Conservation (phyloP, 1,140 invertebrate species). For the Drosophila orena region DNA sequence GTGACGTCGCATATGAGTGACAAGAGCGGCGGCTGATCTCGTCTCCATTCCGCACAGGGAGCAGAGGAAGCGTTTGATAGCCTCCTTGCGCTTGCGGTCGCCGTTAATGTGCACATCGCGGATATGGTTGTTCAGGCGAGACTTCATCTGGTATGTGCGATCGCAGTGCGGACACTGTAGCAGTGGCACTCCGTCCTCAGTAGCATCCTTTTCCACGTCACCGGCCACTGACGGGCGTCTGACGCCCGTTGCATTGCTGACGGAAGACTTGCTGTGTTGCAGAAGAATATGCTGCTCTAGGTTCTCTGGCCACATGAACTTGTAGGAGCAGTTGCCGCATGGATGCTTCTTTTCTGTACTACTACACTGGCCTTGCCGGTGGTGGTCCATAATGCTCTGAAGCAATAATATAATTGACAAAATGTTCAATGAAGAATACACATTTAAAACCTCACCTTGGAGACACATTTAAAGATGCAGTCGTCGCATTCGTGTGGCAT, state of each 20-base stretch:
- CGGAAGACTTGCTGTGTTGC: conserved; percentile 82
- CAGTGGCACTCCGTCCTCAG: conserved; percentile 47
- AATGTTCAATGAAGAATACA: neutral
- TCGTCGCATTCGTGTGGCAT: conserved; percentile 73
- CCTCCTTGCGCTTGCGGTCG: conserved; percentile 72
- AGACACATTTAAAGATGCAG: conserved; percentile 77
- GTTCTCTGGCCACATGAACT: conserved; percentile 86
- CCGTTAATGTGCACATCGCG: conserved; percentile 73
- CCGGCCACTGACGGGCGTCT: conserved; percentile 33
- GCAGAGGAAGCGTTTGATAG: conserved; percentile 84
- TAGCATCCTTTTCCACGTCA: conserved; percentile 62
- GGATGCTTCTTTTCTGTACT: conserved; percentile 72
- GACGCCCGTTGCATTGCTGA: conserved; percentile 22
- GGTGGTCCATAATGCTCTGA: conserved; percentile 74
- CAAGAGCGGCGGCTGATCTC: conserved; percentile 86
- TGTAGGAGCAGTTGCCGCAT: conserved; percentile 85
- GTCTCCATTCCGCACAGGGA: conserved; percentile 86
- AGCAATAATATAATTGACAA: neutral
- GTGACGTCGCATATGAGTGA: conserved; percentile 87
- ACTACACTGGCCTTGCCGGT: conserved; percentile 61
- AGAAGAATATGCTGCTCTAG: conserved; percentile 85
- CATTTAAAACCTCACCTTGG: conserved; percentile 47
- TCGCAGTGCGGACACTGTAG: conserved; percentile 83
- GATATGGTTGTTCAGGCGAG: conserved; percentile 70
- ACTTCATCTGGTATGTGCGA: conserved; percentile 72